Evolutionary conservation across 2,113 vertebrate genomes (phyloP).

Genomic region (Pogona vitticeps): DNA sequence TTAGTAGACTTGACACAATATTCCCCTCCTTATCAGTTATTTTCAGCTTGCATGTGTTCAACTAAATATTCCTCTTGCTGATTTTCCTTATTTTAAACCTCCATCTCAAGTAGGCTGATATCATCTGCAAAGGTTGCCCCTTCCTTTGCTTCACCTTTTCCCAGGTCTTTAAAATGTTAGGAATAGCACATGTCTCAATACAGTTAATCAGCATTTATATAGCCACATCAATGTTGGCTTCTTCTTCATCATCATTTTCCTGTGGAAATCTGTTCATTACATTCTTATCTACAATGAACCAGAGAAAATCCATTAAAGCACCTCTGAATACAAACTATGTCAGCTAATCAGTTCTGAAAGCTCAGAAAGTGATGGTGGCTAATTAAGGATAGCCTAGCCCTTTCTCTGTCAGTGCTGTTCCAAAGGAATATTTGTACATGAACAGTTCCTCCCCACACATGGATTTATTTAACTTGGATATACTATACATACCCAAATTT

Average conservation of each 20-base stretch:
- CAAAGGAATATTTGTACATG: not conserved
- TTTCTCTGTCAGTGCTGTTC: not conserved
- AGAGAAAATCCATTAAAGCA: slow-evolving; percentile 28
- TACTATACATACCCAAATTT: not conserved
- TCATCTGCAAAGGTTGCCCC: not conserved
- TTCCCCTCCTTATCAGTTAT: slow-evolving; percentile 7
- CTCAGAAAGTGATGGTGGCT: not conserved
- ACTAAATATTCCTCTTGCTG: not conserved
- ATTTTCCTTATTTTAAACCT: not conserved
- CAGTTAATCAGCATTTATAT: not conserved
- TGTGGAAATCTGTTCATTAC: slow-evolving; percentile 17
- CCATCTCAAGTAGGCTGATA: not conserved
- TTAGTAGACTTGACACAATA: not conserved
- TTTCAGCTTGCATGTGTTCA: slow-evolving; percentile 9
- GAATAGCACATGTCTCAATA: not conserved
- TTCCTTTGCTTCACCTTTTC: not conserved
- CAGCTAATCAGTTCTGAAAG: slow-evolving; percentile 16
- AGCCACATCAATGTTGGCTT: not conserved
- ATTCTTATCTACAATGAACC: slow-evolving; percentile 11
- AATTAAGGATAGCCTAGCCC: not conserved
- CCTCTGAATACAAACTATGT: not conserved
- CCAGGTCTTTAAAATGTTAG: slow-evolving; percentile 2
- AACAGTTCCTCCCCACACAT: not conserved
- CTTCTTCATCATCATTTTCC: not conserved
- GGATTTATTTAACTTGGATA: not conserved